Evolutionary conservation across 1,140 invertebrate species (phyloP), one percentile per base, ranked within the genome.

Genomic region (Drosophila kepulauana): DNA sequence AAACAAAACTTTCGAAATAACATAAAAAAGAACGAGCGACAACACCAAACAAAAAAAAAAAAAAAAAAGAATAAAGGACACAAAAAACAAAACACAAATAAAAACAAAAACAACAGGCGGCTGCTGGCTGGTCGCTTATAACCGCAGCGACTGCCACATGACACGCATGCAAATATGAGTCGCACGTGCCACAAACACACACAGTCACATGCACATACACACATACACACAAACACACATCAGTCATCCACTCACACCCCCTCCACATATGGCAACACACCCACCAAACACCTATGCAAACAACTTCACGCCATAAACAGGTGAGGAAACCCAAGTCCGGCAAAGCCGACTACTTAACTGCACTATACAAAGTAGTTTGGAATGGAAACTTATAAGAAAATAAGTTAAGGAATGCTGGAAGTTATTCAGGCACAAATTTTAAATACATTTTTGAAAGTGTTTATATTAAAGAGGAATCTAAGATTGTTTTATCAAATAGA

Each of bases 151-250:
- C 63, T 80, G 84, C 85, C 85, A 89, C 81, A 72, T 88, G 85
- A 88, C 84, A 88, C 85, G 85, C 85, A 89, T 89, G 85, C 85
- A 89, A 89, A 89, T 89, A 81, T 89, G 85, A 89, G 79, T 84
- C 81, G 78, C 82, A 86, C 82, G 82, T 86, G 82, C 79, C 81
- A 56, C 65, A 77, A 65, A 49, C 54, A 61, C 51, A 86, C 76
- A 87, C 82, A 82, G 59, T 78, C 69, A 57, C 78, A 75, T 45
- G 71, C 74, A 78, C 54, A 48, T 25, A n/a, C 70, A 43, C 35
- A 43, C 35, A 43, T 1, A 38, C 48, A 28, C 30, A 13, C 49
- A 52, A 48, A 86, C 75, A 86, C 82, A 81, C 68, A 82, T 48
- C 73, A 56, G 74, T 70, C 48, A 70, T 68, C 73, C 52, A 64